Conservation (phyloP, 2,113 vertebrate species). For the Ceuthmochares aereus region DNA sequence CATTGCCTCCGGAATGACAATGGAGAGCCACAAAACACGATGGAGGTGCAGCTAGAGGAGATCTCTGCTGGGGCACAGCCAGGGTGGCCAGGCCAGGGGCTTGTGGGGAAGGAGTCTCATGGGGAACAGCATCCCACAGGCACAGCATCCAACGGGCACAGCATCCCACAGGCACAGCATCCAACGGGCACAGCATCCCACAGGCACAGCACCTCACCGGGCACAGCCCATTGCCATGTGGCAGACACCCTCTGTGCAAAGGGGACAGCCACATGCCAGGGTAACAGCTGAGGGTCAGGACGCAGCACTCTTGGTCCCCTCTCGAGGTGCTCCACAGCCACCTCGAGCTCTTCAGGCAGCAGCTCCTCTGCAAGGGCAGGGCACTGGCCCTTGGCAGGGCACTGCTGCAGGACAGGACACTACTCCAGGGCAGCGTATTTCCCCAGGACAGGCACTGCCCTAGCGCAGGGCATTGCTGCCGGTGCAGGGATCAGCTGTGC, state of each 20-base stretch:
- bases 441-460: not conserved
- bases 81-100: not conserved
- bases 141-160: not conserved
- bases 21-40: not conserved
- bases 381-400: not conserved
- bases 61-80: not conserved
- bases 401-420: not conserved
- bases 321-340: not conserved
- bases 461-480: fast-evolving
- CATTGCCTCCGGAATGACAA: slow-evolving; percentile 19
- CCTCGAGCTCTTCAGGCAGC: not conserved
- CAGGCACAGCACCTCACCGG: too few relatives aligned
- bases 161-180: too few relatives aligned
- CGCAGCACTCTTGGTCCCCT: not conserved
- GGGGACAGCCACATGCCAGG: fast-evolving
- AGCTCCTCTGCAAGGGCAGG: not conserved
- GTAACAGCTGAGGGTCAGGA: fast-evolving
- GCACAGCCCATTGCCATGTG: fast-evolving
- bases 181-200: not conserved
- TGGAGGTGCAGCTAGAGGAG: not conserved
- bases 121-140: fast-evolving
- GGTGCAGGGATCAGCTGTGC: not conserved
- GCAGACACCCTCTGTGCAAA: fast-evolving
- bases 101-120: fast-evolving
- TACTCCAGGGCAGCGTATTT: not conserved